A percentile compares a stretch with the other conserved stretches of the same genome.
Evolutionary conservation across 2,888 invertebrate species (phyloP).

Genomic region (Cosmia pyralina): DNA sequence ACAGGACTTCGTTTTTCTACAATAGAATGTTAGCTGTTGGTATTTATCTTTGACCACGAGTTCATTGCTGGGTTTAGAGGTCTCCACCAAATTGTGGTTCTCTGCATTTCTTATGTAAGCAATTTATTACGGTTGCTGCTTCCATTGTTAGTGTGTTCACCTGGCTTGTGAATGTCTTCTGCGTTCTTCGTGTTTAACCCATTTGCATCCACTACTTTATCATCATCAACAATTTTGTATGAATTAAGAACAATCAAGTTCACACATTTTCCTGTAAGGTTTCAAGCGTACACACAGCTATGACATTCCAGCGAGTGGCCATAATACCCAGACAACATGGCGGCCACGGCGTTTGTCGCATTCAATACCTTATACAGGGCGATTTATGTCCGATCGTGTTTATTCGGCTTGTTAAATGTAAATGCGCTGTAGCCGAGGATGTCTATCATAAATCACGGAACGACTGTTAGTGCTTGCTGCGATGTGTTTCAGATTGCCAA

Average conservation of each 20-base stretch:
- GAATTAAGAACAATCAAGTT: constrained; percentile 16
- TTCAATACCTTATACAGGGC: constrained; percentile 53
- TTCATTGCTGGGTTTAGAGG: background rate
- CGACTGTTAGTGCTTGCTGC: constrained; percentile 44
- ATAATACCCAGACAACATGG: constrained; percentile 49
- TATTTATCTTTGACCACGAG: background rate
- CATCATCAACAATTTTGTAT: background rate
- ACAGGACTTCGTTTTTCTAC: background rate
- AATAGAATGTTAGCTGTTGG: background rate
- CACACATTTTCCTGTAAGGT: constrained; percentile 26
- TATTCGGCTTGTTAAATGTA: constrained; percentile 62
- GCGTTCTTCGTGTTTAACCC: background rate
- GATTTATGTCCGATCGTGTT: constrained; percentile 58
- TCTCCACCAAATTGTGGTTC: background rate
- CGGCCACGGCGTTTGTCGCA: constrained; percentile 46
- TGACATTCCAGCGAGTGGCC: constrained; percentile 37
- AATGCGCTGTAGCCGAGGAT: constrained; percentile 45
- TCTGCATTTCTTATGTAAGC: background rate
- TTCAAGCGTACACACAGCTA: constrained; percentile 23
- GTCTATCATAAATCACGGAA: constrained; percentile 60
- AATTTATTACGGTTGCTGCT: background rate
- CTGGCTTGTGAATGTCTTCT: background rate
- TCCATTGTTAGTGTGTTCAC: background rate
- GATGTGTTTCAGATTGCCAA: constrained; percentile 42
- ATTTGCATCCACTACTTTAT: background rate